These are phyloP conservation scores for Conomelus anceps DNA, from an alignment of 2,888 invertebrate genomes.

Conservation along the genomic window DNA sequence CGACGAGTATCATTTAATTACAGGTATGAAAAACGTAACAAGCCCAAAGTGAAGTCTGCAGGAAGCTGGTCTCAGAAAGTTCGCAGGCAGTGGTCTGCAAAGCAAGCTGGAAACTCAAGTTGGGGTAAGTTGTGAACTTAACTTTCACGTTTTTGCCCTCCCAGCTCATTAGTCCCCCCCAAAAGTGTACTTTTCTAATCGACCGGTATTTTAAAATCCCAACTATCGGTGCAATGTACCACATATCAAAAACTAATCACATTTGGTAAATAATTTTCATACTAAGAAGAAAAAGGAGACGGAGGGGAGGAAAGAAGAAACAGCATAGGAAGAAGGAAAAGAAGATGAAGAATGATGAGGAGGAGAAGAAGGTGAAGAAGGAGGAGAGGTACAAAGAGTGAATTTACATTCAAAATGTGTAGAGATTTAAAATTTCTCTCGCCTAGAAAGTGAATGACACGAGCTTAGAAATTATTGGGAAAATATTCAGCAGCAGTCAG, in stretches of 20 bases:
- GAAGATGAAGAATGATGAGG: not conserved
- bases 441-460: too few relatives aligned
- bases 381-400: not conserved
- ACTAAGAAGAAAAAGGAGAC: not conserved
- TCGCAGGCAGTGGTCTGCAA: slow-evolving; percentile 50
- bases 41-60: not conserved
- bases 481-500: too few relatives aligned
- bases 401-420: too few relatives aligned
- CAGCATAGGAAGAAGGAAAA: not conserved
- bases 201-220: too few relatives aligned
- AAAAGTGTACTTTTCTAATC: too few relatives aligned
- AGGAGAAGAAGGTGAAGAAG: not conserved
- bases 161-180: too few relatives aligned
- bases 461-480: too few relatives aligned
- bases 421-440: too few relatives aligned
- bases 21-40: not conserved
- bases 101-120: not conserved
- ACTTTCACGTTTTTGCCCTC: not conserved
- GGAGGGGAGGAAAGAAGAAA: not conserved
- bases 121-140: not conserved
- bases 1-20: too few relatives aligned
- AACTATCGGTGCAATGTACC: too few relatives aligned
- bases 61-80: slow-evolving; percentile 56
- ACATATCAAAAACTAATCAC: too few relatives aligned
- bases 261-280: not conserved